Percentiles rank a stretch among this genome's conserved stretches.
Evolutionary conservation across 2,797 vertebrate genomes (phyloP).

Genomic region (Rallus crepitans): DNA sequence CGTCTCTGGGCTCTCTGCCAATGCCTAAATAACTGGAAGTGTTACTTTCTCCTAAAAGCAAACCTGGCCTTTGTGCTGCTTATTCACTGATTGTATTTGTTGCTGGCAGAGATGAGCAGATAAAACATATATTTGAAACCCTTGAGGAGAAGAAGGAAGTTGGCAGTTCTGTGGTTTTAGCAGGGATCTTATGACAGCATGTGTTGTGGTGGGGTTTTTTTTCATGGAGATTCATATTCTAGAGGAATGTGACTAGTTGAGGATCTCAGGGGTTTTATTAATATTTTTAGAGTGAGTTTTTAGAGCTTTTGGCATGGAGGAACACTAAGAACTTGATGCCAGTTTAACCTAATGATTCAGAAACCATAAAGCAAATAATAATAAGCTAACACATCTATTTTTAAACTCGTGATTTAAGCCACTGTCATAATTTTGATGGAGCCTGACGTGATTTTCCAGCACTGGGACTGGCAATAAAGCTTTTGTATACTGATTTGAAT

Average conservation of each 20-base stretch:
- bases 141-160: background rate
- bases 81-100: background rate
- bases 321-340: slow-evolving; percentile 1
- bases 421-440: slow-evolving; percentile 48
- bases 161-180: background rate
- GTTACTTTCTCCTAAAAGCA: slow-evolving; percentile 10
- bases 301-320: background rate
- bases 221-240: background rate
- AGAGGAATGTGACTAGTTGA: background rate
- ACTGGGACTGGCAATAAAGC: slow-evolving; percentile 7
- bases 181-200: background rate
- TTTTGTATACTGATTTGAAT: slow-evolving; percentile 48
- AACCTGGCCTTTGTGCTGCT: slow-evolving; percentile 45
- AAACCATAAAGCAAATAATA: slow-evolving; percentile 46
- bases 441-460: slow-evolving; percentile 29
- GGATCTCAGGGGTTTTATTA: background rate
- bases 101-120: slow-evolving; percentile 4
- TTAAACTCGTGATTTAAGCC: slow-evolving; percentile 32
- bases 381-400: slow-evolving; percentile 46
- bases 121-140: background rate
- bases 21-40: background rate
- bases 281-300: slow-evolving; percentile 32
- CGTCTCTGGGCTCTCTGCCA: background rate
- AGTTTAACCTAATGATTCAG: slow-evolving; percentile 50
- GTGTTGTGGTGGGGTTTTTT: background rate